Percentiles rank a stretch among this genome's conserved stretches.
phyloP scores from a whole-genome alignment of 1,140 invertebrate genomes.

The Bombus ignitus region DNA sequence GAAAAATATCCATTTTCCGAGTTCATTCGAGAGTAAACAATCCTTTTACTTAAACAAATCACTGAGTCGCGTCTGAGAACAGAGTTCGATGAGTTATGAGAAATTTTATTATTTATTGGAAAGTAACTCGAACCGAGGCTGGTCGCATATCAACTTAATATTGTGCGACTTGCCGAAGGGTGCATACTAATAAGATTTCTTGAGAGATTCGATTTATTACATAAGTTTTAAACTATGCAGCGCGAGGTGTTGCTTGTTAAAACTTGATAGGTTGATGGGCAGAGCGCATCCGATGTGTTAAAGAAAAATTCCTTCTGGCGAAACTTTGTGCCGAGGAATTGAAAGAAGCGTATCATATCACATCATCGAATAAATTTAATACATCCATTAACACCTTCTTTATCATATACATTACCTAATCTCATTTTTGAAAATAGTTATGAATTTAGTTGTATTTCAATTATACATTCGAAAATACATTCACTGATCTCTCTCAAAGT shows the following conservation, averaged over 20 bases:
- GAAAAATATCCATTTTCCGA: no score
- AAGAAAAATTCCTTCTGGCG: background rate
- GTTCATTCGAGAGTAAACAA: background rate
- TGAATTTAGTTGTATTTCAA: background rate
- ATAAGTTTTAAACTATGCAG: conserved; percentile 32
- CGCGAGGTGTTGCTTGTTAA: conserved; percentile 38
- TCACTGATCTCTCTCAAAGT: no score
- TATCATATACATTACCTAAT: background rate
- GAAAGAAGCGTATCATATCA: background rate
- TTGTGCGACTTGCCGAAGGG: conserved; percentile 27
- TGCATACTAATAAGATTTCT: conserved; percentile 33
- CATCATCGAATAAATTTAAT: background rate
- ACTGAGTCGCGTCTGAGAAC: background rate
- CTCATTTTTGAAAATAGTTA: background rate
- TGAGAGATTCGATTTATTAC: conserved; percentile 32
- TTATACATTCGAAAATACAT: no score
- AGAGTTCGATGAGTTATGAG: conserved; percentile 11
- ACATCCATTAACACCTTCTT: background rate
- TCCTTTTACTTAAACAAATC: conserved; percentile 3
- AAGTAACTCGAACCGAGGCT: background rate
- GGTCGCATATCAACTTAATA: conserved; percentile 31
- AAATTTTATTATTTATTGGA: conserved; percentile 31
- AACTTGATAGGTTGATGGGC: conserved; percentile 32
- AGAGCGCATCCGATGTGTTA: background rate
- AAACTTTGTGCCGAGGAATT: background rate